Base-by-base conservation (phyloP, 2,797 vertebrate genomes). In the Carcharodon carcharias region DNA sequence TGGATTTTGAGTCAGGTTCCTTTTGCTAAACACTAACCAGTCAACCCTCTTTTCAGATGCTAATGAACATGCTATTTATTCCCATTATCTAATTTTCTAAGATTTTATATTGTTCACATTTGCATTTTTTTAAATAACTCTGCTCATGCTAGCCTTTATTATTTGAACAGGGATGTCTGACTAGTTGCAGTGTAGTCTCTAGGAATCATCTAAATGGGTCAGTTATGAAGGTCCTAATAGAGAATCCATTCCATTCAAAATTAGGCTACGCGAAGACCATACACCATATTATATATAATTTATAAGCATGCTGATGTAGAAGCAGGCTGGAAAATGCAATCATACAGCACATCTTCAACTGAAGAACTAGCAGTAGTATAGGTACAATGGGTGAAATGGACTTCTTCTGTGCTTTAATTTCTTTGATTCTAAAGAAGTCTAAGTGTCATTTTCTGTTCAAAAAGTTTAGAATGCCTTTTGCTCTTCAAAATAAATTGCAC, bases 191-290 rank as follows among this genome's bases (percentile, higher is more conserved):
- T 26, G 85, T 11, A 56, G 26, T 35, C 56, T 91, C 56, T 18
- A 16, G 31, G 14, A 91, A 61, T 61, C 14, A 61, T 63, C 58
- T 91, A 91, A 91, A 91, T 91, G 56, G 88, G 88, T 63, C 58
- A 63, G 21, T 14, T 63, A 91, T 35, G 88, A 91, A 91, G 88
- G 7, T 91, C 58, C 31, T 58, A 91, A 58, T 58, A n/a, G 56
- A 58, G 26, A 88, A 61, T 91, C 88, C 88, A 61, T n/a, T 91
- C 88, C 88, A 61, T n/a, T 91, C 56, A 91, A 91, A 61, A 91
- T 63, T 91, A 91, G 88, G 56, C 63, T 63, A 61, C 21, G 40
- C 16, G 56, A 91, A 91, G 88, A 91, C 87, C 18, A 31, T 35
- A 35, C 56, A 61, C 88, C 56, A 63, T 35, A 21, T 63, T 16